Evolutionary conservation across 1,140 invertebrate species (phyloP).

Genomic region (Laupala kohalensis): DNA sequence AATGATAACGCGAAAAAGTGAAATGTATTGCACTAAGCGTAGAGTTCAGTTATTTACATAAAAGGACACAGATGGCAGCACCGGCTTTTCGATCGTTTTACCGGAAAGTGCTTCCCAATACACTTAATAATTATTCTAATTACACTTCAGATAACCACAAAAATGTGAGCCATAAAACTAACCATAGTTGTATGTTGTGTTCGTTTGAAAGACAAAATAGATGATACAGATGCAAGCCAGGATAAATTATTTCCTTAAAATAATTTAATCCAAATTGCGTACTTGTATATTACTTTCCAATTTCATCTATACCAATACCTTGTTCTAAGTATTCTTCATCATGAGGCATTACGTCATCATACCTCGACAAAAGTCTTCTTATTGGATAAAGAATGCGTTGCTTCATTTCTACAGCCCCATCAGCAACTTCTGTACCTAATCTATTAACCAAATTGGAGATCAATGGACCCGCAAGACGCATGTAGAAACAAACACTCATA

Average conservation of each 20-base stretch:
- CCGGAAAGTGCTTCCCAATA: no score
- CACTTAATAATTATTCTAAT: no score
- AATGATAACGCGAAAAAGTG: no score
- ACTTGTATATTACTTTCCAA: neutral
- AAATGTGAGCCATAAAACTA: neutral
- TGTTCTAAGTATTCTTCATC: neutral
- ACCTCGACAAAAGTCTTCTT: constrained; percentile 9
- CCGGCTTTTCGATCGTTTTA: no score
- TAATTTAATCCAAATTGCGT: neutral
- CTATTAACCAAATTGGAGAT: constrained; percentile 7
- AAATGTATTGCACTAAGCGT: no score
- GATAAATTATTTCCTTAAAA: neutral
- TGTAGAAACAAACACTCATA: constrained; percentile 15
- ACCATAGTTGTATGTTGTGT: neutral
- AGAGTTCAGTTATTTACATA: no score
- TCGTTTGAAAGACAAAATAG: neutral
- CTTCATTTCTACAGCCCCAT: constrained; percentile 14
- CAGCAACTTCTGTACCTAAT: constrained; percentile 12
- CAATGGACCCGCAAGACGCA: constrained; percentile 12
- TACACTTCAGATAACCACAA: neutral
- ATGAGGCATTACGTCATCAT: constrained; percentile 10
- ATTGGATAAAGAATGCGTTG: constrained; percentile 11
- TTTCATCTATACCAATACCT: neutral
- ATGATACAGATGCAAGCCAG: neutral
- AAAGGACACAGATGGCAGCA: no score